Conservation (phyloP, 2,797 vertebrate genomes). For the Spheniscus humboldti region DNA sequence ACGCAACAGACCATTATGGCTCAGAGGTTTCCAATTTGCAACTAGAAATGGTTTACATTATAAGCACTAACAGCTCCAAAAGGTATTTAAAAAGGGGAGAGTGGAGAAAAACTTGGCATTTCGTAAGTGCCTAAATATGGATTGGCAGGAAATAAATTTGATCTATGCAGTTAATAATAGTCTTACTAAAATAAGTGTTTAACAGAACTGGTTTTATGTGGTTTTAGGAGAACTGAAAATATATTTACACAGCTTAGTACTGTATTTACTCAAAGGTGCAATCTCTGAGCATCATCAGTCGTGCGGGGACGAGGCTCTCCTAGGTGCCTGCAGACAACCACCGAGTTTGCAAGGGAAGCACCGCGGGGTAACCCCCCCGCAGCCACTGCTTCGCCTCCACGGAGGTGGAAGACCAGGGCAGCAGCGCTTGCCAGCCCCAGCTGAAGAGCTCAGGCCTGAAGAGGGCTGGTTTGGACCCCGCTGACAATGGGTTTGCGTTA, state of each 20-base stretch:
- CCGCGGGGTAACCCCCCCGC: no score
- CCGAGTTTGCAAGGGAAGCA: background rate
- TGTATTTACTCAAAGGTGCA: background rate
- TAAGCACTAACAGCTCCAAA: background rate
- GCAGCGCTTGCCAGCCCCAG: background rate
- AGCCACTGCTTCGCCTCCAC: background rate
- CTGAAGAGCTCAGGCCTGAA: background rate
- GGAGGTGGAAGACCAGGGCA: background rate
- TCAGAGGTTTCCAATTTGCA: slow-evolving; percentile 30
- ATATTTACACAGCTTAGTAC: background rate
- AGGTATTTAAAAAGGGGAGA: background rate
- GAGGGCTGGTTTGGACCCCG: background rate
- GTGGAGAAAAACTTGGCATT: background rate
- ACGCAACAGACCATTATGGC: background rate
- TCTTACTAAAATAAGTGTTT: background rate
- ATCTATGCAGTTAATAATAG: background rate
- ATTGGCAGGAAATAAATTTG: background rate
- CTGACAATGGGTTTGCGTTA: background rate
- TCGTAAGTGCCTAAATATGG: background rate
- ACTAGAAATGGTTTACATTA: slow-evolving; percentile 20
- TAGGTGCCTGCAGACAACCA: background rate
- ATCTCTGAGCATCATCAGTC: background rate
- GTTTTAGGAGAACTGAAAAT: background rate
- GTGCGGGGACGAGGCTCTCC: background rate
- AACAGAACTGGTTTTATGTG: background rate